Evolutionary conservation across 2,888 invertebrate species (phyloP), one percentile per base, ranked within the genome.

Genomic region (Scaptomyza caliginosa): DNA sequence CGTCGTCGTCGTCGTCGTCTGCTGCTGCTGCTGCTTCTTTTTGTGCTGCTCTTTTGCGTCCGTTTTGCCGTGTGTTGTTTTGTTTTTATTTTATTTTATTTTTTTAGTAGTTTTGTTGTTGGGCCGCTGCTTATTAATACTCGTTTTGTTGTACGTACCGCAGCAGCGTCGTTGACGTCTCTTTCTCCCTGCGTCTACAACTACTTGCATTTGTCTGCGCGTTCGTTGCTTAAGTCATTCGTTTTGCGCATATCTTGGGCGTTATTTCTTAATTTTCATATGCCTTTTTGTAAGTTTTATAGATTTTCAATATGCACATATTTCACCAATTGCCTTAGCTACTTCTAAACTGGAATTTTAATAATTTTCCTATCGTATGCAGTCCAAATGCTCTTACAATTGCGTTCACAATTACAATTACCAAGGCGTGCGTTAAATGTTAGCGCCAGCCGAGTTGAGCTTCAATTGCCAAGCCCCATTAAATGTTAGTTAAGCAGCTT

Each of bases 121-220:
- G 71, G 74, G 63, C 79, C 64, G 81, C 84, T 81, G 86, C 84
- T 81, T 81, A 81, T 86, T 81, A 81, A 81, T 86, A 86, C 86
- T 83, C 76, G 83, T 69, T 79, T 76, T 77, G 74, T 74, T 74
- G 70, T 73, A 70, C 75, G 75, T 75, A 60, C 45, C 60, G 75
- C 73, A 74, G 60, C 69, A 57, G 54, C 70, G 45, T 54, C 59
- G 52, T 16, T 8, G 46, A 39, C 34, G 48, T n/a, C n/a, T n/a
- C n/a, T n/a, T n/a, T n/a, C n/a, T n/a, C n/a, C 10, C 17, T 24
- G 36, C 56, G 28, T 11, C 17, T 8, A 7, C 32, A 13, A 38
- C 46, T 50, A 65, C 59, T 39, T 74, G 76, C 74, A 67, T 56
- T 66, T 50, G 58, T 58, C 60, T 57, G 71, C 57, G 63, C 67